phyloP scores from a whole-genome alignment of 2,797 vertebrate genomes.

The Myripristis jacobus region DNA sequence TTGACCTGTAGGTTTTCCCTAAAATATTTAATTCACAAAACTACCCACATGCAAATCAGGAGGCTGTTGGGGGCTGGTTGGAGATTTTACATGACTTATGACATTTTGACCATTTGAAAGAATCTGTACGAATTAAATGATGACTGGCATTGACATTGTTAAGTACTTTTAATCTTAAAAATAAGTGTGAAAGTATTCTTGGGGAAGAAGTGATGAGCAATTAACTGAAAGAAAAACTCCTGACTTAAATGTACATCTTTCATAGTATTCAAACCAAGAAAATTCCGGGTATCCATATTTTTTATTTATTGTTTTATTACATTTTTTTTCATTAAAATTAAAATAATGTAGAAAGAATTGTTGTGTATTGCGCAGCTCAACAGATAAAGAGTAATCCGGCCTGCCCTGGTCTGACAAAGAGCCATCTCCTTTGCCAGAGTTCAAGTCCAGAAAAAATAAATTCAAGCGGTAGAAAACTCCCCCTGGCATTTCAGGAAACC shows the following conservation, averaged over 20 bases:
- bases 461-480: slow-evolving; percentile 41
- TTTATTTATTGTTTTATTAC: neutral
- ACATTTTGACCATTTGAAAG: too few relatives aligned
- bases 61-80: too few relatives aligned
- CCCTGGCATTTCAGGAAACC: slow-evolving; percentile 57
- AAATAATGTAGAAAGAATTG: neutral
- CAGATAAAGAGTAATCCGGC: slow-evolving; percentile 21
- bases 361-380: slow-evolving; percentile 5
- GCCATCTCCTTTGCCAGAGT: slow-evolving; percentile 32
- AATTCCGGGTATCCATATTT: neutral
- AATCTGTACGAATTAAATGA: too few relatives aligned
- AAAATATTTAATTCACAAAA: too few relatives aligned
- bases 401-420: slow-evolving; percentile 30
- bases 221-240: too few relatives aligned
- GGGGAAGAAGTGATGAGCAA: too few relatives aligned
- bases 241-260: too few relatives aligned
- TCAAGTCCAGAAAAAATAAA: slow-evolving; percentile 45
- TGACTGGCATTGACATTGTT: neutral
- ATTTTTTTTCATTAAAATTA: slow-evolving; percentile 20
- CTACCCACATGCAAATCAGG: too few relatives aligned
- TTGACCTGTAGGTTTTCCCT: too few relatives aligned
- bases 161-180: neutral
- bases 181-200: neutral
- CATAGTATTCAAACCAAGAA: neutral
- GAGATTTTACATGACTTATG: too few relatives aligned